Percentiles rank a stretch among this genome's conserved stretches.
Evolutionary conservation across 2,888 invertebrate genomes (phyloP).

Genomic region (Philhelius pedissequus): DNA sequence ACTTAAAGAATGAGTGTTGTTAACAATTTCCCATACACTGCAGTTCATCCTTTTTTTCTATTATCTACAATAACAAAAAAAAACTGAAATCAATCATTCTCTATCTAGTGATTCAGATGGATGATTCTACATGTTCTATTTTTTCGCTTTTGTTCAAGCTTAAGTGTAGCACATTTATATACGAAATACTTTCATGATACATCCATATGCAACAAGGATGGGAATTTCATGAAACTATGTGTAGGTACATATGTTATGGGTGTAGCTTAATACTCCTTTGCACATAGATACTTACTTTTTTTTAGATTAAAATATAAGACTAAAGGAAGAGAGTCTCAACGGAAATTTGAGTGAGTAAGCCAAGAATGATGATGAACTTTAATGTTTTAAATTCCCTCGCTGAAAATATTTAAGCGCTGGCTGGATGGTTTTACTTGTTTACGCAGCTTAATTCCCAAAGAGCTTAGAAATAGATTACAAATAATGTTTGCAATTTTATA

Average conservation of each 20-base stretch:
- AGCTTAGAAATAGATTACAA: background rate
- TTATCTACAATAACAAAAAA: background rate
- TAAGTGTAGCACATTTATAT: background rate
- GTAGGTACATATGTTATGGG: background rate
- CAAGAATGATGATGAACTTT: constrained; percentile 2
- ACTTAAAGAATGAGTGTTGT: constrained; percentile 24
- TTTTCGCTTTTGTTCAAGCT: background rate
- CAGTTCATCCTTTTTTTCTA: background rate
- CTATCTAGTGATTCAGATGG: constrained; percentile 13
- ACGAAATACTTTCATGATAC: background rate
- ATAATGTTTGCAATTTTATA: background rate
- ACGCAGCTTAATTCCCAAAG: background rate
- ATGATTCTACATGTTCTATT: background rate
- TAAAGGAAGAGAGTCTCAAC: background rate
- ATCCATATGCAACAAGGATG: background rate
- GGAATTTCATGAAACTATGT: background rate
- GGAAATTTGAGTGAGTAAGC: background rate
- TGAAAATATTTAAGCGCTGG: background rate
- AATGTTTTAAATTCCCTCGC: background rate
- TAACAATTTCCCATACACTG: background rate
- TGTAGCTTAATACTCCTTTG: background rate
- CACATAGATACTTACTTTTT: background rate
- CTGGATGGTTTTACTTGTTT: background rate
- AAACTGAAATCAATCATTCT: constrained; percentile 42
- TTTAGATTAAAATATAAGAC: background rate